phyloP scores from a whole-genome alignment of 2,113 vertebrate genomes.

The Channa argus region DNA sequence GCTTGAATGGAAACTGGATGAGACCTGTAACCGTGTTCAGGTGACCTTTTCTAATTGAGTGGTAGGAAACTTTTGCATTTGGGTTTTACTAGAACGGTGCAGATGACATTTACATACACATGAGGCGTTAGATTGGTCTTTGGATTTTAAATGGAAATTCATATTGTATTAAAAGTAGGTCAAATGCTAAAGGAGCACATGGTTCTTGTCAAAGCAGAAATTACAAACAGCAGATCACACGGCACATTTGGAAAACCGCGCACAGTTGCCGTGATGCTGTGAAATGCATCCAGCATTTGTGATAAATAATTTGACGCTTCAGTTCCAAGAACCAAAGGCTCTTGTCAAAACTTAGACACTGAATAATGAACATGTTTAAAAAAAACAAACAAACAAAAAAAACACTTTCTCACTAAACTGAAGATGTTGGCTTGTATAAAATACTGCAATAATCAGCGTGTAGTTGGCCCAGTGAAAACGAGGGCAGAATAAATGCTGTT shows the following conservation, averaged over 20 bases:
- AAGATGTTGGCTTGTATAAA: too few relatives aligned
- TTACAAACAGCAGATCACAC: not conserved
- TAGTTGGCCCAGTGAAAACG: too few relatives aligned
- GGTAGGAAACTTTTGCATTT: slow-evolving; percentile 41
- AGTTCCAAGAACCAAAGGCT: not conserved
- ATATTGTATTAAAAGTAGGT: slow-evolving; percentile 50
- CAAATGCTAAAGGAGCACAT: slow-evolving; percentile 22
- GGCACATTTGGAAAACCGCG: too few relatives aligned
- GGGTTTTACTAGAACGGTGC: slow-evolving; percentile 22
- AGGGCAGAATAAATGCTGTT: too few relatives aligned
- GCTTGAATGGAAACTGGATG: slow-evolving; percentile 56
- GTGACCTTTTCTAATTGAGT: slow-evolving; percentile 81
- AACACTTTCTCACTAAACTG: too few relatives aligned
- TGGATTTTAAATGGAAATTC: slow-evolving; percentile 47
- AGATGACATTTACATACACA: slow-evolving; percentile 67
- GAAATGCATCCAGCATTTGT: not conserved
- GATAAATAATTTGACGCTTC: not conserved
- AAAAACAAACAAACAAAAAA: too few relatives aligned
- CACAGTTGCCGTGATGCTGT: too few relatives aligned
- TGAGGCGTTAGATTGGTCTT: slow-evolving; percentile 34
- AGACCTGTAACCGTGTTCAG: slow-evolving; percentile 43
- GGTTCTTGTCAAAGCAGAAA: slow-evolving; percentile 6
- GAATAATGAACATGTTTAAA: too few relatives aligned
- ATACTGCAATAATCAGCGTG: too few relatives aligned
- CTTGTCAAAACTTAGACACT: too few relatives aligned